These are phyloP conservation scores for Cryptus viduatorius DNA, from an alignment of 2,888 invertebrate genomes.

Conservation along the genomic window DNA sequence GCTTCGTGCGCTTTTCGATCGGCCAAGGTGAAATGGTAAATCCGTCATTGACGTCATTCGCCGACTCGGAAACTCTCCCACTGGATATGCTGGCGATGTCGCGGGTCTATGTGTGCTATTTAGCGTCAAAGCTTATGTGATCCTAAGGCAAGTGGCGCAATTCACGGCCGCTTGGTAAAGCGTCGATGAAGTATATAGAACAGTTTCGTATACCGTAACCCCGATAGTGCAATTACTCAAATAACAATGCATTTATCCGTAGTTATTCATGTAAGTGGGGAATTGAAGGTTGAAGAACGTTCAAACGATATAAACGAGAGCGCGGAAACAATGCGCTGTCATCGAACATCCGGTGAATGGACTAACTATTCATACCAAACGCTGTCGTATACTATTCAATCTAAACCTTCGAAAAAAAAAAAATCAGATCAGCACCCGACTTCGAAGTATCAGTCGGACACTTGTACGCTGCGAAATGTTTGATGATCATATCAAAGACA, in stretches of 20 bases:
- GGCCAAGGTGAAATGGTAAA: conserved; percentile 58
- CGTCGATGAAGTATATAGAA: conserved; percentile 2
- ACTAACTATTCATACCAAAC: no score
- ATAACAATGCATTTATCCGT: no score
- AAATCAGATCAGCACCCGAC: no score
- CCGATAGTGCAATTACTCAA: conserved; percentile 34
- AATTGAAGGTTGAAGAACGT: neutral
- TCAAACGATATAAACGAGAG: neutral
- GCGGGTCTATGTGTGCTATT: conserved; percentile 35
- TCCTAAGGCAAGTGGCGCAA: conserved; percentile 34
- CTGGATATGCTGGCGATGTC: neutral
- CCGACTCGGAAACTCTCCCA: conserved; percentile 13
- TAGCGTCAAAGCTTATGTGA: neutral
- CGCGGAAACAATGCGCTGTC: no score
- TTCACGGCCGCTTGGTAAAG: conserved; percentile 5
- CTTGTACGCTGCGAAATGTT: no score
- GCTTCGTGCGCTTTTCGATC: conserved; percentile 31
- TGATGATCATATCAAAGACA: no score
- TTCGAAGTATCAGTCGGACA: no score
- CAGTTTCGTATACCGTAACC: conserved; percentile 20
- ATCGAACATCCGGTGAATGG: no score
- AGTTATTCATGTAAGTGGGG: no score
- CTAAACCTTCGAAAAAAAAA: no score
- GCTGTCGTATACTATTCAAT: no score
- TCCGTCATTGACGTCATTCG: conserved; percentile 65